phyloP scores from a whole-genome alignment of 2,888 invertebrate genomes.

The Ypsolopha sequella region DNA sequence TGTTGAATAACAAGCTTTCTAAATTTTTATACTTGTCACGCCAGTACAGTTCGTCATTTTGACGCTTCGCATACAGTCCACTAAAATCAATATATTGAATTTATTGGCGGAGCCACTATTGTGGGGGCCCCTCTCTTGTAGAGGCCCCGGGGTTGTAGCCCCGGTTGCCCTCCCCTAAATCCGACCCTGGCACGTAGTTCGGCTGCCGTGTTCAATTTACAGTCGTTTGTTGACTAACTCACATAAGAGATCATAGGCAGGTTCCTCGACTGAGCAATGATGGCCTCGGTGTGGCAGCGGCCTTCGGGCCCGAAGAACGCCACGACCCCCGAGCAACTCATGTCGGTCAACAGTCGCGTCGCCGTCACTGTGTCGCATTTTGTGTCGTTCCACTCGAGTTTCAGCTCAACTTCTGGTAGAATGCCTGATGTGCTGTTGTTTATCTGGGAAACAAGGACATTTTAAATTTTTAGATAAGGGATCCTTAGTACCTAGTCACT shows the following conservation, averaged over 20 bases:
- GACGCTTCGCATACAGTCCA: too few species aligned
- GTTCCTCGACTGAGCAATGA: constrained; percentile 92
- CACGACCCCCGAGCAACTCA: constrained; percentile 90
- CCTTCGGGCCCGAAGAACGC: constrained; percentile 98
- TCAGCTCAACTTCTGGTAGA: constrained; percentile 80
- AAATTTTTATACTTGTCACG: too few species aligned
- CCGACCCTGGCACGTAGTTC: too few species aligned
- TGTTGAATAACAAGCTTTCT: too few species aligned
- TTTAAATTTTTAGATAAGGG: constrained; percentile 3
- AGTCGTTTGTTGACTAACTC: constrained; percentile 55
- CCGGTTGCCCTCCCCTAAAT: too few species aligned
- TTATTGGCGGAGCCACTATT: too few species aligned
- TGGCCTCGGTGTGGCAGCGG: constrained; percentile 93
- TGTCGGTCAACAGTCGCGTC: constrained; percentile 87
- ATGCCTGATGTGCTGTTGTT: constrained; percentile 75
- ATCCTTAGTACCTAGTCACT: background rate
- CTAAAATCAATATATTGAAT: too few species aligned
- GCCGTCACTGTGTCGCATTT: constrained; percentile 87
- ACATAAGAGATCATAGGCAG: constrained; percentile 98
- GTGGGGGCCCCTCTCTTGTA: too few species aligned
- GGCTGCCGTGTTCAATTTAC: too few species aligned
- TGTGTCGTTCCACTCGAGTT: constrained; percentile 86
- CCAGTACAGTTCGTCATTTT: too few species aligned
- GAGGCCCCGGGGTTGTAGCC: too few species aligned
- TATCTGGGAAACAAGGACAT: constrained; percentile 62